phyloP scores from a whole-genome alignment of 2,888 invertebrate genomes.

The Conomelus anceps region DNA sequence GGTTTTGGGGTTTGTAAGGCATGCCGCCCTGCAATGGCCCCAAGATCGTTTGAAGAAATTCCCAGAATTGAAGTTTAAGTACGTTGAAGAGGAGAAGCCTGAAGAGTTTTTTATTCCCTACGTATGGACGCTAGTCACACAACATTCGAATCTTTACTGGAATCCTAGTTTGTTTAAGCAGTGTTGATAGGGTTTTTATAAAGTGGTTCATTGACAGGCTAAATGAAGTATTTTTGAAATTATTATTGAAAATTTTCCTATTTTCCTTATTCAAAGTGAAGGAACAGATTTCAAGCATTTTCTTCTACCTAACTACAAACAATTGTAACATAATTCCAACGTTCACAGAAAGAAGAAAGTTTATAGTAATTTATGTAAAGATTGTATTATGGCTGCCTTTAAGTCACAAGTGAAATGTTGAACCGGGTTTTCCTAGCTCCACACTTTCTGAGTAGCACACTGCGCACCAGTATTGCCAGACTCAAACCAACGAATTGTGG shows the following conservation, averaged over 20 bases:
- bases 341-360: no score
- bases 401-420: no score
- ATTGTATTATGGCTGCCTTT: no score
- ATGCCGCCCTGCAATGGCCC: conserved; percentile 89
- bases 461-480: no score
- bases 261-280: no score
- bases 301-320: no score
- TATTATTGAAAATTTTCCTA: not conserved
- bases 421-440: no score
- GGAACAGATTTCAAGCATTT: no score
- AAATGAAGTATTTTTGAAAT: not conserved
- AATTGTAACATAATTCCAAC: no score
- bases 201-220: not conserved
- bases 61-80: conserved; percentile 96
- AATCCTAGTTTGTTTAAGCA: conserved; percentile 37
- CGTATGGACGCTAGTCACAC: conserved; percentile 85
- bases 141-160: conserved; percentile 50
- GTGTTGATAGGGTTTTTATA: conserved; percentile 14
- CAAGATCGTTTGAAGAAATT: conserved; percentile 95
- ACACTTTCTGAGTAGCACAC: no score
- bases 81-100: conserved; percentile 97
- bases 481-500: no score
- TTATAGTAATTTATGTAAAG: no score
- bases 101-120: conserved; percentile 99
- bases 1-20: conserved; percentile 80